Conservation (phyloP, 2,797 vertebrate genomes). For the Mormyrus proboscirostris region DNA sequence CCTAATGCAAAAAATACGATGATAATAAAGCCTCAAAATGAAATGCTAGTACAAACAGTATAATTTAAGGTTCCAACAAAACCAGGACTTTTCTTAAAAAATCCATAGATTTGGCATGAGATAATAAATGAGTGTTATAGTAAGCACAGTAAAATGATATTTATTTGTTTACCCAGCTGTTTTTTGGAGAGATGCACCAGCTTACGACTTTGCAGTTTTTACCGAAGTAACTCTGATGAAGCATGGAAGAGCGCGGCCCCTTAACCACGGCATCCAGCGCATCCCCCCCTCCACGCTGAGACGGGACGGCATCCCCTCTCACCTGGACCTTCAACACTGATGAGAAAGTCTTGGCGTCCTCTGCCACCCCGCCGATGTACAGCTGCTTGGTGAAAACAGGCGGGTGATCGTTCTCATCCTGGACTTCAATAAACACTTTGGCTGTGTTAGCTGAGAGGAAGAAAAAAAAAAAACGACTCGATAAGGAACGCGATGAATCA, state of each 20-base stretch:
- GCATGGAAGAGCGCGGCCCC: neutral
- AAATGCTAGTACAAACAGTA: neutral
- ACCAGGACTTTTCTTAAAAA: neutral
- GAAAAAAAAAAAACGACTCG: neutral
- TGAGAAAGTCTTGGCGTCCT: slow-evolving; percentile 91
- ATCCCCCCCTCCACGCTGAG: neutral
- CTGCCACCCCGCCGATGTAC: slow-evolving; percentile 89
- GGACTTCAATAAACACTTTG: slow-evolving; percentile 79
- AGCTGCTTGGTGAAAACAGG: slow-evolving; percentile 77
- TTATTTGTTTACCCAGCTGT: neutral
- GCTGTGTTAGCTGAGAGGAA: slow-evolving; percentile 78
- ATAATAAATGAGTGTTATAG: neutral
- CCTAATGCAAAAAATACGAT: neutral
- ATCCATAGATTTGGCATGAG: neutral
- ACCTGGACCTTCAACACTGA: slow-evolving; percentile 89
- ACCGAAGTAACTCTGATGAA: neutral
- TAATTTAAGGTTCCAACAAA: neutral
- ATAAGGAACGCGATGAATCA: neutral
- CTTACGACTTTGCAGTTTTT: neutral
- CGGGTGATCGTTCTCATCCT: slow-evolving; percentile 88
- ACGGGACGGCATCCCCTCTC: slow-evolving; percentile 15
- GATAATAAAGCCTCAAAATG: neutral
- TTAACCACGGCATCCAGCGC: neutral
- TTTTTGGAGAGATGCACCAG: neutral
- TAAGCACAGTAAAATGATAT: neutral